Base-by-base conservation (phyloP, 1,140 invertebrate species). In the Euborellia annulipes region DNA sequence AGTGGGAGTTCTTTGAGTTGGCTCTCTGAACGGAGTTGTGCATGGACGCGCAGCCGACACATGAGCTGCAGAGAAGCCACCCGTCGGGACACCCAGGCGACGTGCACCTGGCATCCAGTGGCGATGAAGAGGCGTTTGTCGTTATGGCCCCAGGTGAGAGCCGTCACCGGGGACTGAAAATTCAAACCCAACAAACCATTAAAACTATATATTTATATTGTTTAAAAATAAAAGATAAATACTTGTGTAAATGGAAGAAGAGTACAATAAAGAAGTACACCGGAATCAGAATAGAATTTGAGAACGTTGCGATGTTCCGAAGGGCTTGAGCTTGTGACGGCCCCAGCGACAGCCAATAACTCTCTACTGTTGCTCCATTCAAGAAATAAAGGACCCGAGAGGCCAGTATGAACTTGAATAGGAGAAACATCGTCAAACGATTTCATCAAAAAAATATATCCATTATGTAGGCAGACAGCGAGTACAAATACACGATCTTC, bases 141-240 rank as follows among this genome's bases (percentile, higher is more conserved):
- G 62, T 94, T 93, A 67, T 98, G 93, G 22, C 91, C 94, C 92
- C 92, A 98, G 1, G 92, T 97, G 52, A 98, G 67, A 3, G 91
- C 88, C 27, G 87, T 88, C 30, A 96, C 83, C 3, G 82, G 78
- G 53, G 80, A 75, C 83, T 89, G 54, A 46, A 64, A 63, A 21
- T n/a, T n/a, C n/a, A n/a, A n/a, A n/a, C n/a, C n/a, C n/a, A n/a
- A n/a, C n/a, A n/a, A n/a, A n/a, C n/a, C n/a, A n/a, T n/a, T n/a
- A n/a, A n/a, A n/a, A n/a, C n/a, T n/a, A n/a, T n/a, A n/a, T n/a
- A n/a, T n/a, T n/a, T n/a, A n/a, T n/a, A n/a, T n/a, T 61, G 61
- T 37, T 55, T 56, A 43, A 59, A 61, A 32, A 53, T 53, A 27
- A 52, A 43, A 7, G 21, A 47, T 8, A 50, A 52, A 57, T 62